Conservation (phyloP, 2,113 vertebrate species). For the Myotis lucifugus region DNA sequence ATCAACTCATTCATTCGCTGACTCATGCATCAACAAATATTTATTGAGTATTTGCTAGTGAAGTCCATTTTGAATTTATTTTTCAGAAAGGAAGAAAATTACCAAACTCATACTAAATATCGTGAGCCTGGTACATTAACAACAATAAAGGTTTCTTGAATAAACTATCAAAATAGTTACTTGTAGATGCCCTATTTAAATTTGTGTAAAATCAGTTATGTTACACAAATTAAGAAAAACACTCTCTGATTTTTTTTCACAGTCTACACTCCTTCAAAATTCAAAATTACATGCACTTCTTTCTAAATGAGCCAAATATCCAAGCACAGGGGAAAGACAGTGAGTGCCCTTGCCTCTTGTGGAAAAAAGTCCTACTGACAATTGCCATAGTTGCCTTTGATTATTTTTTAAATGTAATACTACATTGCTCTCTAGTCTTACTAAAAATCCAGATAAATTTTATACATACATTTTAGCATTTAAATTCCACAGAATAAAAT, state of each 20-base stretch:
- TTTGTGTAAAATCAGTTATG: background rate
- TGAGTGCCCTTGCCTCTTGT: background rate
- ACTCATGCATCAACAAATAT: background rate
- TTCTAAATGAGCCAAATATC: background rate
- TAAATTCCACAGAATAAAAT: constrained; percentile 24
- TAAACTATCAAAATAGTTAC: background rate
- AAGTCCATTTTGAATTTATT: constrained; percentile 41
- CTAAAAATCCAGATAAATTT: constrained; percentile 16
- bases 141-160: background rate
- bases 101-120: background rate
- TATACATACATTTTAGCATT: background rate
- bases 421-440: background rate
- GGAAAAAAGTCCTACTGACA: background rate
- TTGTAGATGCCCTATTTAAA: background rate
- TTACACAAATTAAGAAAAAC: background rate
- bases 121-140: background rate
- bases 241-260: background rate
- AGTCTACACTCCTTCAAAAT: background rate
- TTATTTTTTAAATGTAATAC: background rate
- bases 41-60: background rate
- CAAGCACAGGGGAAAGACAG: background rate
- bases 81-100: constrained; percentile 23
- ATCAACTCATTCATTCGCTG: background rate
- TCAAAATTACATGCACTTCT: background rate
- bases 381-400: background rate